A percentile compares a stretch with the other conserved stretches of the same genome.
Conservation (phyloP, 2,113 vertebrate species). For the Phyllostomus hastatus region DNA sequence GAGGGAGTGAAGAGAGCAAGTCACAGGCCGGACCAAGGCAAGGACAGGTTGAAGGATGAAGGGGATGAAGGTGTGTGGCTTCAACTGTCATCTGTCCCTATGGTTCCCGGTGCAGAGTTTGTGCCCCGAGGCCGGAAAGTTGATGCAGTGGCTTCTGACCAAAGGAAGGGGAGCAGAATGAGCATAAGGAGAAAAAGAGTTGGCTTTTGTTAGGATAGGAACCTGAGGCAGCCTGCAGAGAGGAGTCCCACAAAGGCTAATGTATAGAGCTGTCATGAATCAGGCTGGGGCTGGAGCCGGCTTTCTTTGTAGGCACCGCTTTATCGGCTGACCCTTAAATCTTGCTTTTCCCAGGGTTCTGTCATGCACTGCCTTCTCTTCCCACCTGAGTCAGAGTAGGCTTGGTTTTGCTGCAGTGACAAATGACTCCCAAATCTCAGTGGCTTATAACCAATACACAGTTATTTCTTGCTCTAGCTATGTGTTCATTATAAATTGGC, state of each 20-base stretch:
- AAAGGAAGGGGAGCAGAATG: background rate
- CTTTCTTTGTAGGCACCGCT: background rate
- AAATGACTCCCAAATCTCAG: background rate
- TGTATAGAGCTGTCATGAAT: background rate
- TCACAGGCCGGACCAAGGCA: background rate
- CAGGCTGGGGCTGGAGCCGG: accelerated
- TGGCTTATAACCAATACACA: background rate
- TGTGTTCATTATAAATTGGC: background rate
- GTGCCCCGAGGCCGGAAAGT: background rate
- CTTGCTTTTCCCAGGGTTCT: background rate
- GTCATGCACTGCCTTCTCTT: background rate
- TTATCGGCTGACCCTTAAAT: background rate
- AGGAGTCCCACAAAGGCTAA: background rate
- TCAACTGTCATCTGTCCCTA: background rate
- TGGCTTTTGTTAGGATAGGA: background rate
- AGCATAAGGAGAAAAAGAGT: background rate
- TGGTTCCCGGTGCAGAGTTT: background rate
- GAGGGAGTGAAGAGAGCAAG: background rate
- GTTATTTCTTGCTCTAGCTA: background rate
- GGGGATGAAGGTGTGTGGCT: background rate
- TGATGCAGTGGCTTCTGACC: background rate
- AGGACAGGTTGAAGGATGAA: background rate
- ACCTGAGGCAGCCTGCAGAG: background rate
- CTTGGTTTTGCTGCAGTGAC: background rate
- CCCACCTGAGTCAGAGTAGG: background rate